Conservation (phyloP, 1,140 invertebrate genomes). For the Cepaea nemoralis region DNA sequence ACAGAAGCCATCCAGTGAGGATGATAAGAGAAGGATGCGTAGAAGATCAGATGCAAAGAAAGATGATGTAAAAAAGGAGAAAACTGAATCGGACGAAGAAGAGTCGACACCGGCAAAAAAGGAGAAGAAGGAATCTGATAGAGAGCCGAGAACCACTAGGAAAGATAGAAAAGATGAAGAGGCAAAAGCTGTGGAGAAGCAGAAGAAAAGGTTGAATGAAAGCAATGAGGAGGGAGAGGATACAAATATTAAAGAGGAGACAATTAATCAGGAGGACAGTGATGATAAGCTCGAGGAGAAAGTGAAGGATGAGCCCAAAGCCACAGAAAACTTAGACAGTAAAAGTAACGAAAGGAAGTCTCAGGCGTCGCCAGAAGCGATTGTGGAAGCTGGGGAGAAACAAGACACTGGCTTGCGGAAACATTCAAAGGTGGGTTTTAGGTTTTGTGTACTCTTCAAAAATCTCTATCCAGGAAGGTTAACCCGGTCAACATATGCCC, state of each 20-base stretch:
- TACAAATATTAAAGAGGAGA: conserved; percentile 22
- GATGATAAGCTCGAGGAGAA: conserved; percentile 5
- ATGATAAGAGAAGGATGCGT: conserved; percentile 22
- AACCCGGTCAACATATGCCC: too few relatives aligned
- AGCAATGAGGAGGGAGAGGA: conserved; percentile 29
- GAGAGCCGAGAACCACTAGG: conserved; percentile 3
- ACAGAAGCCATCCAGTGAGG: background rate
- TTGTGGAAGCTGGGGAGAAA: background rate
- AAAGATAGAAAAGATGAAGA: background rate
- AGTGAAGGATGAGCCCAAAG: conserved; percentile 14
- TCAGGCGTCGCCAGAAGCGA: background rate
- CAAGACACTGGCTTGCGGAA: conserved; percentile 9
- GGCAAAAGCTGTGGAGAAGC: too few relatives aligned
- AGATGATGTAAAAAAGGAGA: conserved; percentile 26
- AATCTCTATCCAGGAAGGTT: too few relatives aligned
- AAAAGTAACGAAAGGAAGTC: conserved; percentile 2
- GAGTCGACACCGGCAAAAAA: background rate
- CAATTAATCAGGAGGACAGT: conserved; percentile 19
- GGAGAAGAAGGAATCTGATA: conserved; percentile 34
- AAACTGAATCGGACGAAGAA: conserved; percentile 17
- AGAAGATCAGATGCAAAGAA: conserved; percentile 17
- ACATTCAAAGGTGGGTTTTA: conserved; percentile 22
- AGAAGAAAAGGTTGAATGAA: background rate
- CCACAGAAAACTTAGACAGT: background rate
- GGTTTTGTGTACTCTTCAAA: too few relatives aligned